Percentiles rank a stretch among this genome's conserved stretches.
These are phyloP conservation scores for Cirrhinus molitorella DNA, from an alignment of 2,797 vertebrate species.

Conservation along the genomic window DNA sequence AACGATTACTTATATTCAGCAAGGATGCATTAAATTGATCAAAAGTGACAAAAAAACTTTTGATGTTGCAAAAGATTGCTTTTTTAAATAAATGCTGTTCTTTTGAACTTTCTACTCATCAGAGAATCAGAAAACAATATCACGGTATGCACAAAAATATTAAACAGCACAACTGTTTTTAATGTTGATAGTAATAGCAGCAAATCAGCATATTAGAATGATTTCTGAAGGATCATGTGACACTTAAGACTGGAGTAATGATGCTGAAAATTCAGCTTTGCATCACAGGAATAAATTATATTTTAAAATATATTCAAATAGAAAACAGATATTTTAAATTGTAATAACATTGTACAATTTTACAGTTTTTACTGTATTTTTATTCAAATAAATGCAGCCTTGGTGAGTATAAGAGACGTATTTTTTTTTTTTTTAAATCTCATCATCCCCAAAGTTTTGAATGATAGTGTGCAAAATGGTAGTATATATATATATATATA, in stretches of 20 bases:
- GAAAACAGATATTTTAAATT: neutral
- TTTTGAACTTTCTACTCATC: neutral
- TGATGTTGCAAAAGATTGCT: neutral
- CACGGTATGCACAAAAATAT: neutral
- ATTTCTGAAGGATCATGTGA: neutral
- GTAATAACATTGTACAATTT: neutral
- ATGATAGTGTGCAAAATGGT: neutral
- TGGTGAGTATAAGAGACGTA: neutral
- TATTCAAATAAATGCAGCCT: neutral
- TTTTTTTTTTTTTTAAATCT: neutral
- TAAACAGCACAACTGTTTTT: slow-evolving; percentile 8
- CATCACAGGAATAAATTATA: neutral
- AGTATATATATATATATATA: too few species aligned
- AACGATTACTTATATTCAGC: neutral
- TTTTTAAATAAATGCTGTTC: neutral
- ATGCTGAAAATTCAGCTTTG: neutral
- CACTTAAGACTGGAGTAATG: neutral
- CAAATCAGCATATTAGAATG: neutral
- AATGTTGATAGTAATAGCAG: neutral
- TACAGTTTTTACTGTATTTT: neutral
- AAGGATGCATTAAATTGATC: neutral
- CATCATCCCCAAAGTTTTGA: neutral
- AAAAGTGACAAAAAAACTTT: neutral
- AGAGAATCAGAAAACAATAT: neutral
- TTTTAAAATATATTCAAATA: neutral